Evolutionary conservation across 1,140 invertebrate species (phyloP).

Genomic region (Proctacanthus coquilletti): DNA sequence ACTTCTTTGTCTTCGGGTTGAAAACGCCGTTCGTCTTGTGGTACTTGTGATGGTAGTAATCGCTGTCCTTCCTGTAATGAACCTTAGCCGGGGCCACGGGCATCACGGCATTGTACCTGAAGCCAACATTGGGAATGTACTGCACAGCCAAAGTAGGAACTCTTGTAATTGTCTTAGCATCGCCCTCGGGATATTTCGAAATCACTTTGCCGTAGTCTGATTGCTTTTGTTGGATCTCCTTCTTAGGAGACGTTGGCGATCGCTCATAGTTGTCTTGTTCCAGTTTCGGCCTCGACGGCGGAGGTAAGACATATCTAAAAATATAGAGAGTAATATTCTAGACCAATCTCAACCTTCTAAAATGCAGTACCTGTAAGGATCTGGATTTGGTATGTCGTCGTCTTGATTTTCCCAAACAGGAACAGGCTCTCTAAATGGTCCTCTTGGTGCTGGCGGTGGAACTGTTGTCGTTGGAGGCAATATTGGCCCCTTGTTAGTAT

Average conservation of each 20-base stretch:
- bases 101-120: constrained; percentile 23
- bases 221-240: neutral
- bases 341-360: neutral
- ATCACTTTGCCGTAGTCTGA: neutral
- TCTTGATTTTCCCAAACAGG: constrained; percentile 40
- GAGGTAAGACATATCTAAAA: constrained; percentile 24
- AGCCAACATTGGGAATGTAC: constrained; percentile 21
- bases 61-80: constrained; percentile 2
- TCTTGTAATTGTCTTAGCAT: neutral
- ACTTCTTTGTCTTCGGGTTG: constrained; percentile 29
- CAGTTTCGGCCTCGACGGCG: constrained; percentile 21
- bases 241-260: constrained; percentile 13
- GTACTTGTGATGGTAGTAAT: constrained; percentile 9
- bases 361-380: constrained; percentile 35
- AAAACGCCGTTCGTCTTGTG: constrained; percentile 27
- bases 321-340: neutral
- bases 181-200: neutral
- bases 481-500: constrained; percentile 39
- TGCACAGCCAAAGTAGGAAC: constrained; percentile 4
- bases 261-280: constrained; percentile 7
- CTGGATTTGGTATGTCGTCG: constrained; percentile 38
- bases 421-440: constrained; percentile 35
- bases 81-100: constrained; percentile 1
- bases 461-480: constrained; percentile 34
- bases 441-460: constrained; percentile 28